A percentile compares a stretch with the other conserved stretches of the same genome.
Evolutionary conservation across 2,797 vertebrate species (phyloP).

Genomic region (Pantherophis vulpinus): DNA sequence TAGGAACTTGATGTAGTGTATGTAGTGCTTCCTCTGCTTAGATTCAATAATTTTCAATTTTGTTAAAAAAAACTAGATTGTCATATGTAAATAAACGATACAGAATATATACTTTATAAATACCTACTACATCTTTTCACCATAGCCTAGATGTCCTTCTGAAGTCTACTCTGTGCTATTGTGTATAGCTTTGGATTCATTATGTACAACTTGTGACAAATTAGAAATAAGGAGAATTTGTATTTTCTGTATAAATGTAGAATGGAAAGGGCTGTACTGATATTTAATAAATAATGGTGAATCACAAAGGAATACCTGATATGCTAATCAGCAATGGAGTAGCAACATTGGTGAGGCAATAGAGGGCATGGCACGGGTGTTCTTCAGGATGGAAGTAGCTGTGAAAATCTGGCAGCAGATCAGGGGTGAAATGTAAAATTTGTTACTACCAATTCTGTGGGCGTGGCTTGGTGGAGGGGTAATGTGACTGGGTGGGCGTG

Average conservation of each 20-base stretch:
- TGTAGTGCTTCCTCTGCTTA: not conserved
- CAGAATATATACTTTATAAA: not conserved
- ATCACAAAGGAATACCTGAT: not conserved
- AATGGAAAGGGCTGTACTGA: not conserved
- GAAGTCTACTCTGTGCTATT: not conserved
- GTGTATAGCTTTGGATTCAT: accelerated
- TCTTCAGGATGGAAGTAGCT: not conserved
- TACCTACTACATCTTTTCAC: not conserved
- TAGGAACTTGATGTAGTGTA: not conserved
- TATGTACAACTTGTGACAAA: not conserved
- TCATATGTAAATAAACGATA: not conserved
- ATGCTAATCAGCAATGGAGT: not conserved
- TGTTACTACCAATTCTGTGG: no score
- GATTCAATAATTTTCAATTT: not conserved
- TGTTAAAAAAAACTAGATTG: not conserved
- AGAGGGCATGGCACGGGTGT: not conserved
- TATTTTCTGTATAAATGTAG: not conserved
- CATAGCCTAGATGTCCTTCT: accelerated
- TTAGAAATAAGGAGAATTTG: not conserved
- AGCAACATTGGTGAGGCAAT: not conserved
- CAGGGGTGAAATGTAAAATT: no score
- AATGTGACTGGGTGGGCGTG: no score
- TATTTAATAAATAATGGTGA: not conserved
- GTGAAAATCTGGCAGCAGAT: not conserved
- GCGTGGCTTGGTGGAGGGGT: no score